Base-by-base conservation (phyloP, 2,888 invertebrate genomes). In the Muschampia plurimacula region DNA sequence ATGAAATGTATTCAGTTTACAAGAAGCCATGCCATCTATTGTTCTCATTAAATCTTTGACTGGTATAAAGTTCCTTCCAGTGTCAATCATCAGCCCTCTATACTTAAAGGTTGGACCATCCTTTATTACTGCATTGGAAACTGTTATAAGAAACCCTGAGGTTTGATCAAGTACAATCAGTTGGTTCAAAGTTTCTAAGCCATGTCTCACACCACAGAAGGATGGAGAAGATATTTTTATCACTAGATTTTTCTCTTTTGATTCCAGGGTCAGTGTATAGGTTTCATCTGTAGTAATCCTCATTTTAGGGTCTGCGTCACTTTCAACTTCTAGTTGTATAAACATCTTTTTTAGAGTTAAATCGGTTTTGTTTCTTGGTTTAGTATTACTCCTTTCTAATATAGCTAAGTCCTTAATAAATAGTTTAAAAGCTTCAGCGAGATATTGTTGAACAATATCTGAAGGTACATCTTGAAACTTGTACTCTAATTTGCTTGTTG, bases 1-100 rank as follows among this genome's bases (percentile, higher is more conserved):
- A 86, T 99, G 98, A 81, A 99, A 97, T 0, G 97, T 97, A 87
- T 99, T 99, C 46, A 99, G 89, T 89, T 99, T 99, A 72, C 96
- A 96, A 69, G 96, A 95, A 0, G 97, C 96, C 98, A 99, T 98
- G 2, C 96, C 98, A 66, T 97, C 96, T 79, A 99, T 87, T 2
- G 97, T 96, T 39, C 96, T 95, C 83, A 96, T 96, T 67, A 97
- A 92, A 77, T 96, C 95, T 41, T 95, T 94, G 5, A 97, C 91
- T 2, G 97, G 96, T 80, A 99, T 96, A 85, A 96, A 99, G 86
- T 99, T 98, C 55, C 99, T 95, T 0, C 97, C 97, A 0, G 99
- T 98, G 83, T 99, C 99, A 60, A 99, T 88, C 95, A 98, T 96
- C 0, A 99, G 86, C 1, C 99, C 99, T 74, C 99, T 95, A 84